These are phyloP conservation scores for Pantherophis guttatus DNA, from an alignment of 2,113 vertebrate species.

Conservation along the genomic window DNA sequence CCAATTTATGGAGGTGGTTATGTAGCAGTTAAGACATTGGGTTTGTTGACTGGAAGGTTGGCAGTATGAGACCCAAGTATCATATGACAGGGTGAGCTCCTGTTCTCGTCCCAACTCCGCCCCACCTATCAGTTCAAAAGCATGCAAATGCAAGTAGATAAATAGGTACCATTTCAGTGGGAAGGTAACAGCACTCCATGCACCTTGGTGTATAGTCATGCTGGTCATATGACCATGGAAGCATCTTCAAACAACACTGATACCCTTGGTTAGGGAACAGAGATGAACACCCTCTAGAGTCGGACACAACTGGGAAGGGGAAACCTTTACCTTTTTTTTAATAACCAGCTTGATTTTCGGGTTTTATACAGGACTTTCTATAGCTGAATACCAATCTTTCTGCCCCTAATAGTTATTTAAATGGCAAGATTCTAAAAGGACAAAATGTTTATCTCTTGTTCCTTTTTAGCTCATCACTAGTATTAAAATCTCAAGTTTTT, in stretches of 20 bases:
- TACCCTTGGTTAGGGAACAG: background rate
- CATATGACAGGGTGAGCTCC: background rate
- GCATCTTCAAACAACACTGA: background rate
- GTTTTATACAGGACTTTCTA: background rate
- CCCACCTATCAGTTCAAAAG: background rate
- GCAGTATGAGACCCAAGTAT: background rate
- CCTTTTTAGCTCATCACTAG: background rate
- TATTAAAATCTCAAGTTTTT: background rate
- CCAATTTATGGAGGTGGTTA: background rate
- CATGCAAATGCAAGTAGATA: background rate
- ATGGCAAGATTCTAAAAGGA: background rate
- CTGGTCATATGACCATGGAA: background rate
- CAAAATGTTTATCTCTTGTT: background rate
- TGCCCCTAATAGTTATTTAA: background rate
- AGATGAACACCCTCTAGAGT: background rate
- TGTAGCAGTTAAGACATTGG: background rate
- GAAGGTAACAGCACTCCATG: background rate
- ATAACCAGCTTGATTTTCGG: background rate
- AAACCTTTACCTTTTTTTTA: background rate
- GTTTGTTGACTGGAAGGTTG: background rate
- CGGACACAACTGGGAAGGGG: background rate
- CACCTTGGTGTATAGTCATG: background rate
- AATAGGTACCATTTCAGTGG: background rate
- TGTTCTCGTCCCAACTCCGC: background rate
- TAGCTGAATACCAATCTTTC: background rate